These are phyloP conservation scores for Catamblyrhynchus diadema DNA, from an alignment of 2,797 vertebrate genomes.

Conservation along the genomic window DNA sequence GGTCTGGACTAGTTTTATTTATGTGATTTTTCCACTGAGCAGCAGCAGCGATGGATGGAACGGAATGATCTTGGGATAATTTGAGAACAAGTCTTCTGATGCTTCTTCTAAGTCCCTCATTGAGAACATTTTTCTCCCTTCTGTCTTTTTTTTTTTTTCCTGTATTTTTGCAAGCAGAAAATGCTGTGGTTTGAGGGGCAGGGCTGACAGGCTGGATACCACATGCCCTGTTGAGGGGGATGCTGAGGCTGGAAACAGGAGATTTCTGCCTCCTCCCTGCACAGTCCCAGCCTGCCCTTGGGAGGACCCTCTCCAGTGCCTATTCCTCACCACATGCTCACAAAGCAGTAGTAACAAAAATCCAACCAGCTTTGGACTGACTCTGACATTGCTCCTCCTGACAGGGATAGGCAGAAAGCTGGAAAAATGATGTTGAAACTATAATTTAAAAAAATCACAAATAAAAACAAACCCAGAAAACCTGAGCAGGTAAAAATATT, in stretches of 20 bases:
- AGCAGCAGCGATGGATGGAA: background rate
- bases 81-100: background rate
- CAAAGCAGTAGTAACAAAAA: background rate
- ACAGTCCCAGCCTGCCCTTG: background rate
- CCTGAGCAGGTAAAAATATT: background rate
- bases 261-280: background rate
- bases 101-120: background rate
- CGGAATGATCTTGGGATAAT: background rate
- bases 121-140: background rate
- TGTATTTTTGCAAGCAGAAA: background rate
- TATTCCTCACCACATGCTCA: background rate
- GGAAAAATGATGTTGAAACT: background rate
- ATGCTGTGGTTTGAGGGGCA: background rate
- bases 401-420: background rate
- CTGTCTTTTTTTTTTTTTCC: background rate
- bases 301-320: background rate
- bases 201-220: background rate
- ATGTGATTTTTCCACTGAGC: background rate
- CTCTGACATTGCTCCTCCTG: background rate
- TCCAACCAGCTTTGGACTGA: background rate
- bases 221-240: background rate
- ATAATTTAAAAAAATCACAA: background rate
- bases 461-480: background rate
- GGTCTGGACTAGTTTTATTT: background rate
- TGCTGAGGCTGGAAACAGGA: background rate